Base-by-base conservation (phyloP, 2,113 vertebrate species). In the Vulpes ferrilata region DNA sequence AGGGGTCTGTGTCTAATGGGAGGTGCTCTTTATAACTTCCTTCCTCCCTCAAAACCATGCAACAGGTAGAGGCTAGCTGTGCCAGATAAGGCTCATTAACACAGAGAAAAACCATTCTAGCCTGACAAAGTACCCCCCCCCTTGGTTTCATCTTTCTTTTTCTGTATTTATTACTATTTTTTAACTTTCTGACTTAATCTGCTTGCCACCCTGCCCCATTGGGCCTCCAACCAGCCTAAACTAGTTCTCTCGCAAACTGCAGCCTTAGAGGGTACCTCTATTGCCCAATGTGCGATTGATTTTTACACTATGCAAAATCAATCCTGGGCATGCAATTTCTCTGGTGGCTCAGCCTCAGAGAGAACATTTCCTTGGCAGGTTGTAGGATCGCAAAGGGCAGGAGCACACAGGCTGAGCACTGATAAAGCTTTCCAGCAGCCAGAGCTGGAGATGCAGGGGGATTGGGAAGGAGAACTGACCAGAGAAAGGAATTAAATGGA, bases 141-240 rank as follows among this genome's bases (percentile, higher is more conserved):
- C 25, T 59, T 11, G 60, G 27, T 16, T 91, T 78, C 60, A 86
- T 62, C 51, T 78, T 32, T 30, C 88, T 97, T 98, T 67, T 82
- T 16, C 32, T 55, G 5, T 57, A n/a, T 78, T 43, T 11, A 71
- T 73, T 23, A 22, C 43, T 43, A 15, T 76, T 53, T 71, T 51
- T 74, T 64, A 51, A 57, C 38, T 93, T 96, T 96, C 35, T 7
- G 51, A 92, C 9, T 60, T 87, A 51, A 79, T 43, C 35, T 78
- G 15, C 78, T 88, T 78, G 17, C 53, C 4, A 2, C 59, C 51
- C 43, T 64, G 27, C 17, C 55, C 53, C 43, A 6, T 17, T 13
- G n/a, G 62, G 48, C 23, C 20, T 73, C 55, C 74, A 84, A 53
- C 51, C 64, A 94, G 62, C 89, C 67, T 82, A 65, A 91, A 85